phyloP scores from a whole-genome alignment of 2,888 invertebrate genomes.

The Lithodes maja region DNA sequence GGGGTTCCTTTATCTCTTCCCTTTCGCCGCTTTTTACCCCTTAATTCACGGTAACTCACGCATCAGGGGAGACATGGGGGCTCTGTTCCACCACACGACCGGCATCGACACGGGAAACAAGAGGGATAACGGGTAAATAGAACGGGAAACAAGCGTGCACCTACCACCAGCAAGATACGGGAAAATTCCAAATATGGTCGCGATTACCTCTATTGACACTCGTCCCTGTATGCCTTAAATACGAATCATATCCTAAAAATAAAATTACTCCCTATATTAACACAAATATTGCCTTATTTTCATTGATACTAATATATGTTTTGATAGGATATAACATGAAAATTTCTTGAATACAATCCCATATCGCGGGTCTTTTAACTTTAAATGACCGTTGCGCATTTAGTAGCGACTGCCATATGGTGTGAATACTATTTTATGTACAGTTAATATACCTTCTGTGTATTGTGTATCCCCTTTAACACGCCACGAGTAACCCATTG shows the following conservation, averaged over 20 bases:
- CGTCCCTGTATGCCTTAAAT: neutral
- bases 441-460: too few species aligned
- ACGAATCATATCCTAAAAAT: neutral
- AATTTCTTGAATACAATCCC: neutral
- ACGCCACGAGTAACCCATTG: too few species aligned
- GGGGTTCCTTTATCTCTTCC: neutral
- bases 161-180: slow-evolving; percentile 42
- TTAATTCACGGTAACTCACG: neutral
- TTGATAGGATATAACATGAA: neutral
- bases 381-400: slow-evolving; percentile 35
- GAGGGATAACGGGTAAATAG: neutral
- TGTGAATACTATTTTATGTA: neutral
- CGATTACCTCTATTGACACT: slow-evolving; percentile 28
- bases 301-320: neutral
- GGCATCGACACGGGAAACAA: neutral
- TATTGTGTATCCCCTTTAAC: too few species aligned
- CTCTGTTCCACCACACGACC: neutral
- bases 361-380: slow-evolving; percentile 33
- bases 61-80: neutral
- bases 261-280: neutral
- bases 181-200: slow-evolving; percentile 57
- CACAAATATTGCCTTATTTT: too few species aligned
- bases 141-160: neutral
- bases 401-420: neutral
- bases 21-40: neutral